Base-by-base conservation (phyloP, 2,113 vertebrate genomes). In the Hippocampus comes region DNA sequence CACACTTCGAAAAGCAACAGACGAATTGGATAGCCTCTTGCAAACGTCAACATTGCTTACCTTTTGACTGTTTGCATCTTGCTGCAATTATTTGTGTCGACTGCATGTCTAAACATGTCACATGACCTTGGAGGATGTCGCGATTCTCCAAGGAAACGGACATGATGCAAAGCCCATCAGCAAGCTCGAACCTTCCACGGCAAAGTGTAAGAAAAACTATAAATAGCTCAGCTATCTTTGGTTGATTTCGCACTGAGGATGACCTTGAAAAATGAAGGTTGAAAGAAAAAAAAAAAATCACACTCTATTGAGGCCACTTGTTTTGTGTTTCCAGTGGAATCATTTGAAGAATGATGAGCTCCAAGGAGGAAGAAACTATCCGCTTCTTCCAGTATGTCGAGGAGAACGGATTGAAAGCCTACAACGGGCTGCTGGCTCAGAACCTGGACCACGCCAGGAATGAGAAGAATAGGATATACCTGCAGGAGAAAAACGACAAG, bases 401-500 rank as follows among this genome's bases (percentile, higher is more conserved):
- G 91, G 96, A 99, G 78, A 95, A 95, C 87, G 96, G 97, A 77
- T 94, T 99, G 91, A 96, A 94, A 89, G 96, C 94, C 80, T 98
- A 98, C 30, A 94, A 95, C 59, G 93, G 94, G 78, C 92, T 99
- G 89, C 93, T 97, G 73, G 95, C 97, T 89, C 96, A 98, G 87
- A 99, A 97, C 75, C 71, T 89, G 72, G 95, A 97, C 87, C 94
- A 95, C 78, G 89, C 95, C 91, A 95, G 96, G 92, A 98, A 97
- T 90, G 97, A 99, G 92, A 95, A 94, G 74, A 96, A 96, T 86
- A 91, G 94, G 91, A 92, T 93, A 81, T 96, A 94, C 87, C 91
- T 97, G 90, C 96, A 97, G 89, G 97, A 98, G 87, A 99, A 98
- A 91, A 96, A 94, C 74, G 95, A 98, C 87, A 98, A 98, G 88